phyloP scores from a whole-genome alignment of 2,797 vertebrate genomes.

The Chelmon rostratus region DNA sequence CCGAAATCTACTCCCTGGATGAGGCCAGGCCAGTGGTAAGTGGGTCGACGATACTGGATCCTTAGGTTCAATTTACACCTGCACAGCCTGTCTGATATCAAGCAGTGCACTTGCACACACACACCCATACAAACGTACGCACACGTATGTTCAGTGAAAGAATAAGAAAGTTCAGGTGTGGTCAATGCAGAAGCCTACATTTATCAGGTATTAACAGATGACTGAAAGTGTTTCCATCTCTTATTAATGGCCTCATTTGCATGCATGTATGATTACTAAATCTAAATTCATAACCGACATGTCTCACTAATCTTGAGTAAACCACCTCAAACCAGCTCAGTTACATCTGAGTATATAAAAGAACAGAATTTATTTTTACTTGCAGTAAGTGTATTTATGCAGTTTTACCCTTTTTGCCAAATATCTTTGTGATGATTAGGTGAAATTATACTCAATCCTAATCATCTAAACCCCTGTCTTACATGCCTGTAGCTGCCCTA shows the following conservation, averaged over 20 bases:
- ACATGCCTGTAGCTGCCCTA: not conserved
- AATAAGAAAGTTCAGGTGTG: not conserved
- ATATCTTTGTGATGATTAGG: not conserved
- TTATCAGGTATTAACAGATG: no score
- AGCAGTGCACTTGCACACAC: slow-evolving; percentile 21
- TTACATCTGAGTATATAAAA: not conserved
- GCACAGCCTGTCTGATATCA: slow-evolving; percentile 47
- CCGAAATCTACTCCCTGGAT: slow-evolving; percentile 83
- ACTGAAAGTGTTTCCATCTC: not conserved
- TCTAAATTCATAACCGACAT: not conserved
- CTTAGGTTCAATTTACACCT: slow-evolving; percentile 77
- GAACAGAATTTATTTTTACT: not conserved
- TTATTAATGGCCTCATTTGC: not conserved
- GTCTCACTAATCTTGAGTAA: not conserved
- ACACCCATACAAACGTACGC: not conserved
- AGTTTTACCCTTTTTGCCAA: not conserved
- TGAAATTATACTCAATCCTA: not conserved
- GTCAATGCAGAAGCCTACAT: slow-evolving; percentile 5
- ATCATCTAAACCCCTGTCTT: not conserved
- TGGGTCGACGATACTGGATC: slow-evolving; percentile 81
- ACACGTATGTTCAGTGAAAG: not conserved
- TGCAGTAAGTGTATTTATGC: not conserved
- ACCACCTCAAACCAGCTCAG: not conserved
- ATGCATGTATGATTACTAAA: not conserved
- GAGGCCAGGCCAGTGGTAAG: slow-evolving; percentile 81